phyloP scores from a whole-genome alignment of 2,113 vertebrate genomes.

The Indicator maculatus region DNA sequence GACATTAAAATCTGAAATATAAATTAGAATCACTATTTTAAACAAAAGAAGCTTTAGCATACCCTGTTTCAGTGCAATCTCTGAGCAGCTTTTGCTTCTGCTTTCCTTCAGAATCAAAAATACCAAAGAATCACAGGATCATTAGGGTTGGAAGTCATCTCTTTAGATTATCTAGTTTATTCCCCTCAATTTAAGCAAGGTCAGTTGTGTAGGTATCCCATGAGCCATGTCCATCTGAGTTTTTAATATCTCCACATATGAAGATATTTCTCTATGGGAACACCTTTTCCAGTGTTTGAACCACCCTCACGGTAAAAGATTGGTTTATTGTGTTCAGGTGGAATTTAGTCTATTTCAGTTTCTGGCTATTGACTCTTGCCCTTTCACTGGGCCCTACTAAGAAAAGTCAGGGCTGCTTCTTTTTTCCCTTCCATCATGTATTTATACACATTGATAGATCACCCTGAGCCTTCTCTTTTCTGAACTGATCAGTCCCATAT shows the following conservation, averaged over 20 bases:
- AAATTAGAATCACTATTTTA: background rate
- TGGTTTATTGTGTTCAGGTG: background rate
- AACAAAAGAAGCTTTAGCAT: background rate
- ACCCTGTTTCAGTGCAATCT: background rate
- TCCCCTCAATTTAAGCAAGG: background rate
- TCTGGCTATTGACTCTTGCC: background rate
- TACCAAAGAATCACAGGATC: background rate
- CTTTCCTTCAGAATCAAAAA: background rate
- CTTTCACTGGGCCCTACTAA: background rate
- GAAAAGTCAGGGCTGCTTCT: background rate
- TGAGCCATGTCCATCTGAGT: background rate
- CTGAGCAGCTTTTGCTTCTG: background rate
- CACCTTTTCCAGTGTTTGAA: background rate
- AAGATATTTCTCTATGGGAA: background rate
- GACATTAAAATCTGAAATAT: background rate
- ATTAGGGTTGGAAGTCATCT: background rate
- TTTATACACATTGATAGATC: background rate
- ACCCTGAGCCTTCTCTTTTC: background rate
- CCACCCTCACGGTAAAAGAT: background rate
- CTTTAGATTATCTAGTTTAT: background rate
- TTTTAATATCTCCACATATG: background rate
- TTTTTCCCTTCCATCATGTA: background rate
- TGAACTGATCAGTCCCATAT: background rate
- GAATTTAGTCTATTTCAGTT: background rate
- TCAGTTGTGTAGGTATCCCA: background rate